Base-by-base conservation (phyloP, 2,888 invertebrate genomes). In the Oligia latruncula region DNA sequence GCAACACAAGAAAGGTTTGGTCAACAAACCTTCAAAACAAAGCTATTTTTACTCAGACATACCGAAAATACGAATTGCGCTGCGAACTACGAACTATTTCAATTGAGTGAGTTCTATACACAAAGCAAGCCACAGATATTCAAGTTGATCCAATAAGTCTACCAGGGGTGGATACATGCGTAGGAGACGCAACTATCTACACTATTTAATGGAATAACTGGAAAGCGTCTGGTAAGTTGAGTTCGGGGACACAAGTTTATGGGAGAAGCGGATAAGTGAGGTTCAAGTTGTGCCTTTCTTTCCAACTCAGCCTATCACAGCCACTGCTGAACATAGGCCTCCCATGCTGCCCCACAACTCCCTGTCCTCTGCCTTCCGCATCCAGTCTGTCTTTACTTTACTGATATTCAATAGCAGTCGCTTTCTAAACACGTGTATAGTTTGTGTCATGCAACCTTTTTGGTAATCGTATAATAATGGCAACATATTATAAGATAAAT, bases 191-290 rank as follows among this genome's bases (percentile, higher is more conserved):
- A 92, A 92, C 89, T 92, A 92, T 92, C 87, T 87, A 78, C 79
- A 78, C 84, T 88, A 89, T 92, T 90, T 92, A 92, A 91, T 93
- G 90, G 90, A 93, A 93, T 93, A 93, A 87, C 92, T 92, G 81
- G 49, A 71, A 85, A 78, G 89, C 86, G 88, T 90, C 17, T 72
- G 64, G 40, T 88, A 84, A 29, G 84, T 43, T 55, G 17, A 43
- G n/a, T 23, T 40, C 17, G 1, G 35, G 40, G 49, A n/a, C 23
- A 17, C 15, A 65, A 73, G 35, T 52, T 40, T 67, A 66, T 46
- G 15, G 15, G 15, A n/a, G 9, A 11, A 15, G 55, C 35, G 77
- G 17, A 2, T 76, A 20, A 13, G 1, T 43, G 35, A 65, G 43
- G 35, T n/a, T 15, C 46, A 49, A 68, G 20, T 49, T 49, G 40